Evolutionary conservation across 2,797 vertebrate genomes (phyloP), one percentile per base, ranked within the genome.

Genomic region (Harpagifer antarcticus): DNA sequence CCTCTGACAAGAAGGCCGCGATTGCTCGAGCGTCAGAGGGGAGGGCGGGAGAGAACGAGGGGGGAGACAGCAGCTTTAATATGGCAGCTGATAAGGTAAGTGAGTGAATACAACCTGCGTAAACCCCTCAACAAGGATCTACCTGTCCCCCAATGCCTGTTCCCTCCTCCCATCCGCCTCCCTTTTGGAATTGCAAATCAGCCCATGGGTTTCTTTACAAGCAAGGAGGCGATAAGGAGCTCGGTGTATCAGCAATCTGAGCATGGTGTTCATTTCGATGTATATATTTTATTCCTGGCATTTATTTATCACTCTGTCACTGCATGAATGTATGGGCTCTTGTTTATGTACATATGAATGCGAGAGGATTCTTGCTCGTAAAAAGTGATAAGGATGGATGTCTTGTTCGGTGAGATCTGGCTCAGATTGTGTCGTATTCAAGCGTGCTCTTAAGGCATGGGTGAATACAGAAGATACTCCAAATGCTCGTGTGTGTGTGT

Each of bases 151-250:
- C 17, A 13, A 61, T 62, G 44, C 15, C 44, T 54, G 72, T 64
- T 66, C 50, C 61, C 56, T 78, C 60, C n/a, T 56, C 43, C 17
- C 49, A 58, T 49, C 42, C 54, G 14, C 40, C 52, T 57, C 16
- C 31, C n/a, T 13, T 74, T 88, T 72, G n/a, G 85, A 89, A 89
- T 92, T 92, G 82, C 82, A 92, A 87, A 90, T 88, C 60, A 75
- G 55, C 4, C 33, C 55, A 42, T 68, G 40, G 78, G 66, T 59
- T 86, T 72, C 58, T 78, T 79, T 81, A 76, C 72, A 81, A 69
- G 62, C 9, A 1, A 79, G 84, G 56, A 69, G 66, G 57, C 85
- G 91, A 92, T 91, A 90, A 92, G 73, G 61, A 81, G 76, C 10
- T 11, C 48, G 79, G 58, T 47, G 68, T 87, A 89, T 91, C 87